Evolutionary conservation across 2,888 invertebrate genomes (phyloP).

Genomic region (Idaea aversata): DNA sequence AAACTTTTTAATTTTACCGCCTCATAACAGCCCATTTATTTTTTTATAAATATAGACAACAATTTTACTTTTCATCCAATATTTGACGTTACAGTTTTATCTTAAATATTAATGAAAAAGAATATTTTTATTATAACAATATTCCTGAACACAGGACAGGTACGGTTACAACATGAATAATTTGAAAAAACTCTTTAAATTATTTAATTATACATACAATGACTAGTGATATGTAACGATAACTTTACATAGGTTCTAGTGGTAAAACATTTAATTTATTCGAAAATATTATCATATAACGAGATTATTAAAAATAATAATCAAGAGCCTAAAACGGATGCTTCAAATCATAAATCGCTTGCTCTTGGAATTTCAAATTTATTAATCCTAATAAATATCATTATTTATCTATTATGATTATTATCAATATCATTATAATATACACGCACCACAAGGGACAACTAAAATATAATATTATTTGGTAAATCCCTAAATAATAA

Average conservation of each 20-base stretch:
- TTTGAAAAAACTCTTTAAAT: constrained; percentile 45
- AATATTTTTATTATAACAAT: constrained; percentile 47
- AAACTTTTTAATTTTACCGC: not conserved
- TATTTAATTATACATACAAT: constrained; percentile 50
- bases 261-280: constrained; percentile 53
- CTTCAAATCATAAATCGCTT: not conserved
- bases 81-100: constrained; percentile 16
- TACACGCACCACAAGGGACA: constrained; percentile 63
- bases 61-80: constrained; percentile 2
- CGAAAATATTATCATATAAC: constrained; percentile 22
- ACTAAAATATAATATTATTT: constrained; percentile 51
- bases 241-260: constrained; percentile 64
- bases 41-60: constrained; percentile 15
- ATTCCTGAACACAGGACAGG: constrained; percentile 78
- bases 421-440: constrained; percentile 30
- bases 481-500: constrained; percentile 59
- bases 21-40: constrained; percentile 32
- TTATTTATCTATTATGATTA: constrained; percentile 22
- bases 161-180: constrained; percentile 64
- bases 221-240: constrained; percentile 79
- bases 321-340: not conserved
- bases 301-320: constrained; percentile 29
- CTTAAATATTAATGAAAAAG: constrained; percentile 15
- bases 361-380: constrained; percentile 7
- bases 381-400: not conserved